These are phyloP conservation scores for Acleris literana DNA, from an alignment of 2,888 invertebrate species.

Conservation along the genomic window DNA sequence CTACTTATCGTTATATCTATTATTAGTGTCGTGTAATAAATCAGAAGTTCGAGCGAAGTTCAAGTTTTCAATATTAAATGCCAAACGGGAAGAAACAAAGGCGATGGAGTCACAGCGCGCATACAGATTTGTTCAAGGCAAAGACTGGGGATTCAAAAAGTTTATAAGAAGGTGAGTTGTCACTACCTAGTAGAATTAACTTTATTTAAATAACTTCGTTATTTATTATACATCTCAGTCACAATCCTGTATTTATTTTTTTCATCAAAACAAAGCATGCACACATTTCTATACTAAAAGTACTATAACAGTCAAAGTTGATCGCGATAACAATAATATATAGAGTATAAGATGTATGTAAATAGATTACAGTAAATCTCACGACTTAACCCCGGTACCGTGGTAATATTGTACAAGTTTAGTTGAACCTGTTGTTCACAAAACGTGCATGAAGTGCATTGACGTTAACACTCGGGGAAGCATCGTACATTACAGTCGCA, in stretches of 20 bases:
- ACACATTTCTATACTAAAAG: too few relatives aligned
- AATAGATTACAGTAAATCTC: slow-evolving; percentile 18
- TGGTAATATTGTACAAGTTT: slow-evolving; percentile 12
- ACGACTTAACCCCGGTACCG: slow-evolving; percentile 18
- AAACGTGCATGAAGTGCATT: slow-evolving; percentile 34
- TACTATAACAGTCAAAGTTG: too few relatives aligned
- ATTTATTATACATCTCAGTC: too few relatives aligned
- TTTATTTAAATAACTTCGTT: too few relatives aligned
- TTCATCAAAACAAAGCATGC: too few relatives aligned
- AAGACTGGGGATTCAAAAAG: slow-evolving; percentile 99
- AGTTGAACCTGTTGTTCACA: slow-evolving; percentile 18
- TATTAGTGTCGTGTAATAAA: slow-evolving; percentile 99
- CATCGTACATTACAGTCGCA: background rate
- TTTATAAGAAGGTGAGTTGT: slow-evolving; percentile 91
- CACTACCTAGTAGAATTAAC: background rate
- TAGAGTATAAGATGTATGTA: slow-evolving; percentile 7
- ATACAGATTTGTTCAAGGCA: slow-evolving; percentile 99
- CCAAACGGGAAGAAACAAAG: slow-evolving; percentile 99
- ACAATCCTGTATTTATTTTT: too few relatives aligned
- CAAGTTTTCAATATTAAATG: slow-evolving; percentile 99
- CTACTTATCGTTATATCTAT: slow-evolving; percentile 98
- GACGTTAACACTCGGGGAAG: slow-evolving; percentile 27
- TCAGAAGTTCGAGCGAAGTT: slow-evolving; percentile 99
- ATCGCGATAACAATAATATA: too few relatives aligned
- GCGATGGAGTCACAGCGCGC: slow-evolving; percentile 99